Conservation (phyloP, 2,888 invertebrate species). For the Lycaena phlaeas region DNA sequence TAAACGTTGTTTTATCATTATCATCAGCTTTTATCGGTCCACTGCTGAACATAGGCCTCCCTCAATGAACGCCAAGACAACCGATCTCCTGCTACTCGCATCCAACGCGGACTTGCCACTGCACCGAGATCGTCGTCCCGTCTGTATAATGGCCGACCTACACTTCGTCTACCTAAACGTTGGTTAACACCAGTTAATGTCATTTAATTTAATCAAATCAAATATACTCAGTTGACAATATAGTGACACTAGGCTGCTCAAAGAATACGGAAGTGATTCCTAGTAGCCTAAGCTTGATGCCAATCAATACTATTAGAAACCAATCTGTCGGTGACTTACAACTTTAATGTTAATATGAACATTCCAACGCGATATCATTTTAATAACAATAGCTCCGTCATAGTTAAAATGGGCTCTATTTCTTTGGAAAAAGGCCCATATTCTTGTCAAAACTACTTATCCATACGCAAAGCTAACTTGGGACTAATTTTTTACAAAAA, state of each 20-base stretch:
- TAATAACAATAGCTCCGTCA: not conserved
- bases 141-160: too few species aligned
- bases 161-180: too few species aligned
- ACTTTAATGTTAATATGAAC: slow-evolving; percentile 20
- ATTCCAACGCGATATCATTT: slow-evolving; percentile 16
- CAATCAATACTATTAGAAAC: slow-evolving; percentile 20
- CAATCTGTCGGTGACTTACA: slow-evolving; percentile 20
- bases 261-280: not conserved
- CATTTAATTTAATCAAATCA: too few species aligned
- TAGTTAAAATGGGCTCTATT: not conserved
- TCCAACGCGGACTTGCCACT: too few species aligned
- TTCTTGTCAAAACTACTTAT: not conserved
- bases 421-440: slow-evolving; percentile 4
- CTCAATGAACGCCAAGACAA: too few species aligned
- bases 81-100: too few species aligned
- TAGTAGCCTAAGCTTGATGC: slow-evolving; percentile 11
- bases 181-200: too few species aligned
- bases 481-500: too few species aligned
- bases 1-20: too few species aligned
- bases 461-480: not conserved
- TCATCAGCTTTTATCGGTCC: too few species aligned
- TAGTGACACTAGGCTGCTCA: not conserved
- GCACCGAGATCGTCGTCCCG: too few species aligned
- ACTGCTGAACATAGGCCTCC: too few species aligned
- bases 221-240: not conserved